Percentiles rank a stretch among this genome's conserved stretches.
phyloP scores from a whole-genome alignment of 2,113 vertebrate genomes.

The Bubo scandiacus region DNA sequence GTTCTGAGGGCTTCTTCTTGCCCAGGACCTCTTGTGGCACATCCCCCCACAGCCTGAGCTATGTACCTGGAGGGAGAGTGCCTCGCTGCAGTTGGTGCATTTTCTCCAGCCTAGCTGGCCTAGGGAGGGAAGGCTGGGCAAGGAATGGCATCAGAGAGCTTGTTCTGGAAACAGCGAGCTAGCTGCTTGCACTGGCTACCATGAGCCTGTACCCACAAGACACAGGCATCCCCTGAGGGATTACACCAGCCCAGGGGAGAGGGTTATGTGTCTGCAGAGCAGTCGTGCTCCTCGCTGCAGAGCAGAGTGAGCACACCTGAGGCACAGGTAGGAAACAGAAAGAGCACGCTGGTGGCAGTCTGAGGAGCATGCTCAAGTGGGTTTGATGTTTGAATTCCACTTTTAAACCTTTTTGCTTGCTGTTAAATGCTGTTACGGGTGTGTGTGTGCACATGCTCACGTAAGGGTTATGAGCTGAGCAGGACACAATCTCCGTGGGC shows the following conservation, averaged over 20 bases:
- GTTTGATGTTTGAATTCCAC: background rate
- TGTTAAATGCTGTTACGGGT: background rate
- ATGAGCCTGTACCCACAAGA: accelerated
- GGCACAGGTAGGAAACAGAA: background rate
- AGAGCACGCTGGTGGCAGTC: background rate
- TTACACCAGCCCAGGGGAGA: background rate
- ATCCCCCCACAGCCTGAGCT: background rate
- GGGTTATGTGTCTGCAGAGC: accelerated
- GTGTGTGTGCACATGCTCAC: background rate
- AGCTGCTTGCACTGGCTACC: background rate
- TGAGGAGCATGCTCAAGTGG: background rate
- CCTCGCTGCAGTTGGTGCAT: accelerated
- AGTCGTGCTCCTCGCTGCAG: background rate
- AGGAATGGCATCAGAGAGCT: background rate
- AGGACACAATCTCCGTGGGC: accelerated
- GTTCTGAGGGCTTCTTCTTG: background rate
- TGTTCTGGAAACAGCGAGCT: background rate
- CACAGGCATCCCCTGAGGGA: accelerated
- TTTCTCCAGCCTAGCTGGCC: background rate
- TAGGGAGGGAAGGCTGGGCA: background rate
- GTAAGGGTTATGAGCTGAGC: background rate
- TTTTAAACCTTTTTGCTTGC: background rate
- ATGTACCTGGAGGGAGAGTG: background rate
- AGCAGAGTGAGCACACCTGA: accelerated
- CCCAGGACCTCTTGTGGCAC: background rate